Evolutionary conservation across 1,140 invertebrate genomes (phyloP).

Genomic region (Popillia japonica): DNA sequence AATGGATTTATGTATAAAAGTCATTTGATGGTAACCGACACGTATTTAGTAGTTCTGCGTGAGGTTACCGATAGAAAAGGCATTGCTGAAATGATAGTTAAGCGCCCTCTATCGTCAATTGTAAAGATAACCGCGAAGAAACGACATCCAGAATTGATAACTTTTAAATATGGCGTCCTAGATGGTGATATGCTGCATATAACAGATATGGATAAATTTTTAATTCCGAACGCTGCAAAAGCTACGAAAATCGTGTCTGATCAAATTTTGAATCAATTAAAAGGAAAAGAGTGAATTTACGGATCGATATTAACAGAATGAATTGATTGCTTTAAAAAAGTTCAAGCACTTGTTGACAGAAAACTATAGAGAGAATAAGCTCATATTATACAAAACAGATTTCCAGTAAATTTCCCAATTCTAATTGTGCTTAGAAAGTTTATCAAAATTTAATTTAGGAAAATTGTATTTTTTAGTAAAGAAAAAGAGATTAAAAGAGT

Average conservation of each 20-base stretch:
- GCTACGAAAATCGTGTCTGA: constrained; percentile 84
- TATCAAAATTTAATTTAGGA: neutral
- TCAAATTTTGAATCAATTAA: constrained; percentile 69
- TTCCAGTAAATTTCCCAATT: neutral
- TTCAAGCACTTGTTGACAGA: constrained; percentile 18
- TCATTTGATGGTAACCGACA: constrained; percentile 87
- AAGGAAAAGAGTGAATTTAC: constrained; percentile 55
- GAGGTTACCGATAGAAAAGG: constrained; percentile 79
- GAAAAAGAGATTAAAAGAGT: neutral
- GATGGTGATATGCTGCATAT: constrained; percentile 77
- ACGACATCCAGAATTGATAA: constrained; percentile 91
- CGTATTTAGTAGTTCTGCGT: constrained; percentile 86
- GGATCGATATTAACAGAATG: neutral
- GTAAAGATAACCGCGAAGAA: constrained; percentile 97
- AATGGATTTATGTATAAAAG: constrained; percentile 88
- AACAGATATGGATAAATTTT: constrained; percentile 89
- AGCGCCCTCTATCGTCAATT: constrained; percentile 85
- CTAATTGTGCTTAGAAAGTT: neutral
- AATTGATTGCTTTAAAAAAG: neutral
- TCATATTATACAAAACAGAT: neutral
- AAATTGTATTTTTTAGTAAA: neutral
- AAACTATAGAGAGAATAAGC: constrained; percentile 18
- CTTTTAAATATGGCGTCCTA: constrained; percentile 90
- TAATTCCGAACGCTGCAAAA: constrained; percentile 90
- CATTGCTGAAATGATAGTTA: constrained; percentile 83